Evolutionary conservation across 1,140 invertebrate species (phyloP).

Genomic region (Ostrea denselamellosa): DNA sequence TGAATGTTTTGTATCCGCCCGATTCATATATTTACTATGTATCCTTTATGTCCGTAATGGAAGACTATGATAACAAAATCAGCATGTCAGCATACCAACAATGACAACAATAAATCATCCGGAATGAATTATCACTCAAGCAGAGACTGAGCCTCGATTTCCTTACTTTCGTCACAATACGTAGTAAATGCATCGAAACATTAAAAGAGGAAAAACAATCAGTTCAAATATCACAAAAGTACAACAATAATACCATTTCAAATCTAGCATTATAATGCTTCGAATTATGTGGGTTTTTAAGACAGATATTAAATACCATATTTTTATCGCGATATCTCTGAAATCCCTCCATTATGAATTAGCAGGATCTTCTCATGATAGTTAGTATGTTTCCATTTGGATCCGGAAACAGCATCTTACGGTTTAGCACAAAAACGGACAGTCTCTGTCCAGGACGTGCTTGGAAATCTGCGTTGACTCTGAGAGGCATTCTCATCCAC

Average conservation of each 20-base stretch:
- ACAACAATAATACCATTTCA: too few relatives aligned
- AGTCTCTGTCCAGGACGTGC: not conserved
- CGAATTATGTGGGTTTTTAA: not conserved
- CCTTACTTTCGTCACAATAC: too few relatives aligned
- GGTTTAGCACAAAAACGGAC: not conserved
- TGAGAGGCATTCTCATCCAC: not conserved
- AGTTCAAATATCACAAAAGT: not conserved
- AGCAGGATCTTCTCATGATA: not conserved
- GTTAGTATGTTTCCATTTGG: not conserved
- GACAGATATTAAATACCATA: not conserved
- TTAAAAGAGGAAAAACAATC: not conserved
- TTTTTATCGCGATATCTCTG: not conserved
- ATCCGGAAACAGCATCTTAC: not conserved
- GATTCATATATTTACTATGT: too few relatives aligned
- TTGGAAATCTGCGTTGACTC: not conserved
- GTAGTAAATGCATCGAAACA: not conserved
- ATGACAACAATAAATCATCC: too few relatives aligned
- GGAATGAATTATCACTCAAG: too few relatives aligned
- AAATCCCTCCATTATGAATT: not conserved
- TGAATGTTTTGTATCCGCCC: too few relatives aligned
- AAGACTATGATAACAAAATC: too few relatives aligned
- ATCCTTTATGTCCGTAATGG: too few relatives aligned
- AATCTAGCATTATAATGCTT: not conserved
- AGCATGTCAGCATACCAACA: too few relatives aligned
- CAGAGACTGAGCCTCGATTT: too few relatives aligned